Evolutionary conservation across 2,888 invertebrate genomes (phyloP).

Genomic region (Falcaria lacertinaria): DNA sequence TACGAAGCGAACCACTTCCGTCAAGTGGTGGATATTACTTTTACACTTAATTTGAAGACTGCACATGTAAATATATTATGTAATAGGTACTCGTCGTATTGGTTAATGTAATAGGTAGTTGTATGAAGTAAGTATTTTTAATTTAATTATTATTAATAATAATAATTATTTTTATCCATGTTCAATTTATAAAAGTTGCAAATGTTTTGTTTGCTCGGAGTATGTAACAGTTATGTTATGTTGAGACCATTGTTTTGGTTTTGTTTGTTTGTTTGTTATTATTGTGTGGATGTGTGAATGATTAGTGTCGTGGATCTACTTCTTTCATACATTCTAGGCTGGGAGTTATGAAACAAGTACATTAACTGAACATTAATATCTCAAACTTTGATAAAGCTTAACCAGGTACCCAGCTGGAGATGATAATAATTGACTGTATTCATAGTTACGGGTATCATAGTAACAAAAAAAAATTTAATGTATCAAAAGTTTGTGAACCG

Average conservation of each 20-base stretch:
- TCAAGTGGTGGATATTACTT: slow-evolving; percentile 34
- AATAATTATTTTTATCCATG: no score
- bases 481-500: no score
- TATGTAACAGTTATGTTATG: slow-evolving; percentile 1
- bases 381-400: no score
- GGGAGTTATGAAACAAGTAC: neutral
- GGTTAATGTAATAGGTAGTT: slow-evolving; percentile 28
- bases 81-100: slow-evolving; percentile 43
- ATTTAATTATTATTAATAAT: no score
- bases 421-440: no score
- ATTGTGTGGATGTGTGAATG: neutral
- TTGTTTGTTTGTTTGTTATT: slow-evolving; percentile 16
- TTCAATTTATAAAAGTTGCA: no score
- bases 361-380: neutral
- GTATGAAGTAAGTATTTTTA: slow-evolving; percentile 34
- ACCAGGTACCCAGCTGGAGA: no score
- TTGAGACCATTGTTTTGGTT: slow-evolving; percentile 11
- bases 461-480: no score
- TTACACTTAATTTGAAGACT: slow-evolving; percentile 57
- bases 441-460: no score
- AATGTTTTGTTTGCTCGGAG: slow-evolving; percentile 46
- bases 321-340: neutral
- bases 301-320: neutral
- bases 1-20: no score
- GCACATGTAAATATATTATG: slow-evolving; percentile 62